Percentiles rank a stretch among this genome's conserved stretches.
Evolutionary conservation across 2,113 vertebrate genomes (phyloP).

Genomic region (Nycticryphes semicollaris): DNA sequence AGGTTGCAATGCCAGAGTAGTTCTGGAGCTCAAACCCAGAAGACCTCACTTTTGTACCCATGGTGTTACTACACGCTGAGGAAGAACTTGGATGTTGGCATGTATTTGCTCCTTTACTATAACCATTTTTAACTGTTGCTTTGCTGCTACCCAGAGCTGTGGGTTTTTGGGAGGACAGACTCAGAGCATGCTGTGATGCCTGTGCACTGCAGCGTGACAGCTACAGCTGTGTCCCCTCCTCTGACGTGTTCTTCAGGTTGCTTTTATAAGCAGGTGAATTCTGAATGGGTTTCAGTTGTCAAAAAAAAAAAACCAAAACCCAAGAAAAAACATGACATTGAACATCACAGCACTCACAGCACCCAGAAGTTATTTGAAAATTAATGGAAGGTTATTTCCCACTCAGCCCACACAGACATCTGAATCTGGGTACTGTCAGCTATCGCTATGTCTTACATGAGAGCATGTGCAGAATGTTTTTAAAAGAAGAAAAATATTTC

Average conservation of each 20-base stretch:
- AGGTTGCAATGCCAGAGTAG: not conserved
- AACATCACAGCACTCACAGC: not conserved
- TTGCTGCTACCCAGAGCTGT: not conserved
- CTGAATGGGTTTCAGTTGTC: not conserved
- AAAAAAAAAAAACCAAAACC: not conserved
- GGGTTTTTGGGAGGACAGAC: not conserved
- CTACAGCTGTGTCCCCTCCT: not conserved
- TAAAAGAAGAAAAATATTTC: not conserved
- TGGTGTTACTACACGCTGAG: not conserved
- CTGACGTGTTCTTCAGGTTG: not conserved
- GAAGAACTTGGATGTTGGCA: not conserved
- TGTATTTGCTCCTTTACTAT: not conserved
- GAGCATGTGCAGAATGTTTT: not conserved
- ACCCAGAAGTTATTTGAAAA: not conserved
- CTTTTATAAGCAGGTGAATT: not conserved
- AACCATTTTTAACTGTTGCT: not conserved
- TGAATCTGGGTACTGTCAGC: not conserved
- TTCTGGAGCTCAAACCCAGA: not conserved
- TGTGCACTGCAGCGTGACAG: not conserved
- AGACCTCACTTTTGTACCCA: not conserved
- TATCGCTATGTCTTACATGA: not conserved
- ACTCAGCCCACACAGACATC: not conserved
- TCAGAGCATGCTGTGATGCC: fast-evolving
- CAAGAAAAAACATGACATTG: not conserved
- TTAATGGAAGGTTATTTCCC: conserved; percentile 1